Evolutionary conservation across 2,797 vertebrate genomes (phyloP).

Genomic region (Alcedo quadribrachys): DNA sequence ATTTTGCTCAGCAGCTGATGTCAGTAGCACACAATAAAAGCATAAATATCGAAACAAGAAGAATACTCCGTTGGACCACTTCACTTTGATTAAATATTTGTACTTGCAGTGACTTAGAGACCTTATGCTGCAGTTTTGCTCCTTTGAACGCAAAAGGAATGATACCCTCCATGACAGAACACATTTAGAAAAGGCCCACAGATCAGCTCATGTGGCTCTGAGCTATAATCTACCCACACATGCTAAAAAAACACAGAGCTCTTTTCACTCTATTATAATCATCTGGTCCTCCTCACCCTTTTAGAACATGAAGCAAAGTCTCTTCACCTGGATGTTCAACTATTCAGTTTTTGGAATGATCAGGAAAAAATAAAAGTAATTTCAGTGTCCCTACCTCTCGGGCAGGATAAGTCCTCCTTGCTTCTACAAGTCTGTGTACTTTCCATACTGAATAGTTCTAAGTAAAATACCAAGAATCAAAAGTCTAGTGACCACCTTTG

Average conservation of each 20-base stretch:
- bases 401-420: neutral
- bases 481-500: neutral
- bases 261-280: neutral
- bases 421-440: neutral
- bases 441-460: neutral
- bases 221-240: conserved; percentile 7
- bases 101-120: neutral
- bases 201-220: conserved; percentile 16
- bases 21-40: neutral
- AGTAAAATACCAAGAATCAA: neutral
- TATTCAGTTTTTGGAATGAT: neutral
- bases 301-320: neutral
- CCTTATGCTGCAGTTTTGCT: neutral
- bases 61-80: neutral
- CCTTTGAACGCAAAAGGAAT: neutral
- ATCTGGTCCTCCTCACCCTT: neutral
- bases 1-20: neutral
- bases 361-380: neutral
- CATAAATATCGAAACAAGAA: neutral
- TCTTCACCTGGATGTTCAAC: neutral
- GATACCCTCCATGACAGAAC: neutral
- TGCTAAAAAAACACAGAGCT: neutral
- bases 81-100: neutral
- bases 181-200: conserved; percentile 33
- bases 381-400: neutral